A percentile compares a stretch with the other conserved stretches of the same genome.
Evolutionary conservation across 1,140 invertebrate genomes (phyloP).

Genomic region (Gyrodactylus salaris): DNA sequence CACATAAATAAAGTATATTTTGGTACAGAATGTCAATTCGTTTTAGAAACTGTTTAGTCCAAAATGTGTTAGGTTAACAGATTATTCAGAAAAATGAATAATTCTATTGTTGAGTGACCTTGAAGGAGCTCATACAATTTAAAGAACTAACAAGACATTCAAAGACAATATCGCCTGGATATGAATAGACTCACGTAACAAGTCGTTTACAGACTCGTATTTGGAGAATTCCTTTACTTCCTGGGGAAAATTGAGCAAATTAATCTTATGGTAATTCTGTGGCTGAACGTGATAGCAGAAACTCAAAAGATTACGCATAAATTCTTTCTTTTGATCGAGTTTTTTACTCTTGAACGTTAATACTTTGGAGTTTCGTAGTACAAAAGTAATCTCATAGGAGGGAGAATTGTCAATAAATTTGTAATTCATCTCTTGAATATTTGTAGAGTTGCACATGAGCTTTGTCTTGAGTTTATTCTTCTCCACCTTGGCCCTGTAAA

Average conservation of each 20-base stretch:
- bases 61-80: too few relatives aligned
- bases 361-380: background rate
- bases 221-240: background rate
- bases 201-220: background rate
- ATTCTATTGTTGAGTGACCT: too few relatives aligned
- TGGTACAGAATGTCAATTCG: too few relatives aligned
- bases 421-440: background rate
- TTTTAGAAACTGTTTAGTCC: too few relatives aligned
- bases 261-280: background rate
- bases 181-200: too few relatives aligned
- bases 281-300: background rate
- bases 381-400: background rate
- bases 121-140: too few relatives aligned
- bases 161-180: too few relatives aligned
- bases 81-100: too few relatives aligned
- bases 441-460: background rate
- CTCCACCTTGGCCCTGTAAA: background rate
- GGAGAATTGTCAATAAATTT: background rate
- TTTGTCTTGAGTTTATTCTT: background rate
- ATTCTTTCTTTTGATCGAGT: background rate
- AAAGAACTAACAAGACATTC: too few relatives aligned
- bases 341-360: background rate
- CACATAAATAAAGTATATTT: too few relatives aligned
- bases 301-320: background rate
- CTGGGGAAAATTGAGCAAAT: background rate